Percentiles rank a stretch among this genome's conserved stretches.
These are phyloP conservation scores for Globia sparganii DNA, from an alignment of 2,888 invertebrate genomes.

Conservation along the genomic window DNA sequence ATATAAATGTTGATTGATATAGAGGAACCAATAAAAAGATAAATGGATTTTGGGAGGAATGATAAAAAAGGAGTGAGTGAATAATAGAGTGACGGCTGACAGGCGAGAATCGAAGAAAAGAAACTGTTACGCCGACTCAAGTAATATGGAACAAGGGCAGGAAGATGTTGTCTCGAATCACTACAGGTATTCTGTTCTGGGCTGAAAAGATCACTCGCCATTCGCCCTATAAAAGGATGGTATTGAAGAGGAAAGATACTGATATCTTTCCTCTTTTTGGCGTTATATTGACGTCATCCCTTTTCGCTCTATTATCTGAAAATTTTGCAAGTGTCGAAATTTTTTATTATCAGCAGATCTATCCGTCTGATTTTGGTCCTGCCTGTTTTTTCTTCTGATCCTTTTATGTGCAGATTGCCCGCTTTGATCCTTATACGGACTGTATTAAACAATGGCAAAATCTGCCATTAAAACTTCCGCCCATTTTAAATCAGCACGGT, in stretches of 20 bases:
- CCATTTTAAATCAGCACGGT: slow-evolving; percentile 22
- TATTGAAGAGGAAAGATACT: no score
- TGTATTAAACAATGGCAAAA: slow-evolving; percentile 20
- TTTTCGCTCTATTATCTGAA: not conserved
- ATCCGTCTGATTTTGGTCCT: not conserved
- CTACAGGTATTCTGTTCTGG: not conserved
- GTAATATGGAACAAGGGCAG: not conserved
- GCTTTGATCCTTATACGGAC: not conserved
- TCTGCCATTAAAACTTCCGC: slow-evolving; percentile 22
- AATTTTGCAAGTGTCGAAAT: not conserved
- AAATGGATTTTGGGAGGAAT: no score
- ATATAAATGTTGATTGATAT: not conserved
- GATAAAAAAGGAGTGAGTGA: no score
- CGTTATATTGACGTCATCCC: slow-evolving; percentile 6
- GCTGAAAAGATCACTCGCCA: no score
- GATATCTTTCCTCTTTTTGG: not conserved
- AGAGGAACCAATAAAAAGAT: no score
- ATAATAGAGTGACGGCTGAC: no score
- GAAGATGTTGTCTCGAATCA: not conserved
- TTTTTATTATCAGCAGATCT: not conserved
- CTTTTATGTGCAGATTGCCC: not conserved
- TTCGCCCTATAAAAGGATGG: not conserved
- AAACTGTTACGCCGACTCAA: not conserved
- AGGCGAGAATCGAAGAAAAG: not conserved
- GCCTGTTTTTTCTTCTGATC: not conserved